phyloP scores from a whole-genome alignment of 1,140 invertebrate species.

The Trichomalopsis sarcophagae region DNA sequence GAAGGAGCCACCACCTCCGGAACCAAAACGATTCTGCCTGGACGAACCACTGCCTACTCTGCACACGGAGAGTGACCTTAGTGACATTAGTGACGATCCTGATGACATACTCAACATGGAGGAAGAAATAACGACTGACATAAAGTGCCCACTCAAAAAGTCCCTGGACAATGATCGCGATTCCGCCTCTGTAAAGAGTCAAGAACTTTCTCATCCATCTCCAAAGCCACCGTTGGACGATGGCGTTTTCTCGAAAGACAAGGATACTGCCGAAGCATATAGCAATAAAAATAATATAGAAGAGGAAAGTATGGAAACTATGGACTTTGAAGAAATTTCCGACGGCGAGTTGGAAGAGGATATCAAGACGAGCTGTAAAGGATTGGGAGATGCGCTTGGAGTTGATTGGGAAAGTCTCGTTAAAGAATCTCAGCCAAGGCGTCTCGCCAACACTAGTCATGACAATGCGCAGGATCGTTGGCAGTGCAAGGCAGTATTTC shows the following conservation, averaged over 20 bases:
- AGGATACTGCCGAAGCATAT: conserved; percentile 59
- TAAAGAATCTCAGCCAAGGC: conserved; percentile 81
- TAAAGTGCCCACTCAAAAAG: conserved; percentile 47
- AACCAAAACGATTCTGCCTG: conserved; percentile 73
- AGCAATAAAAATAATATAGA: conserved; percentile 71
- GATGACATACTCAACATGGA: conserved; percentile 89
- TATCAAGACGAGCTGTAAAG: conserved; percentile 77
- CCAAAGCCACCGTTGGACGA: conserved; percentile 58
- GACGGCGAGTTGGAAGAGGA: conserved; percentile 92
- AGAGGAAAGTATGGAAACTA: conserved; percentile 83
- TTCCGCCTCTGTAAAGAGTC: conserved; percentile 55
- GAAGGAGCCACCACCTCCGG: conserved; percentile 68
- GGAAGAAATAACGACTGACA: conserved; percentile 73
- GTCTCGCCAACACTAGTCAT: conserved; percentile 67
- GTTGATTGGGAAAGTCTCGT: conserved; percentile 94
- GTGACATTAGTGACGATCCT: conserved; percentile 90
- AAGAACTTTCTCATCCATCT: conserved; percentile 58
- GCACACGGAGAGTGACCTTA: conserved; percentile 83
- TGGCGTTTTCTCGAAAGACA: conserved; percentile 59
- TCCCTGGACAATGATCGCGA: conserved; percentile 56
- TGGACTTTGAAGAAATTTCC: conserved; percentile 93
- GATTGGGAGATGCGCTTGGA: conserved; percentile 90
- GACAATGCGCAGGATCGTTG: conserved; percentile 82
- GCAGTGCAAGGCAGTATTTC: conserved; percentile 83
- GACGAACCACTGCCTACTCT: conserved; percentile 76